These are phyloP conservation scores for Origma solitaria DNA, from an alignment of 2,113 vertebrate genomes.

Conservation along the genomic window DNA sequence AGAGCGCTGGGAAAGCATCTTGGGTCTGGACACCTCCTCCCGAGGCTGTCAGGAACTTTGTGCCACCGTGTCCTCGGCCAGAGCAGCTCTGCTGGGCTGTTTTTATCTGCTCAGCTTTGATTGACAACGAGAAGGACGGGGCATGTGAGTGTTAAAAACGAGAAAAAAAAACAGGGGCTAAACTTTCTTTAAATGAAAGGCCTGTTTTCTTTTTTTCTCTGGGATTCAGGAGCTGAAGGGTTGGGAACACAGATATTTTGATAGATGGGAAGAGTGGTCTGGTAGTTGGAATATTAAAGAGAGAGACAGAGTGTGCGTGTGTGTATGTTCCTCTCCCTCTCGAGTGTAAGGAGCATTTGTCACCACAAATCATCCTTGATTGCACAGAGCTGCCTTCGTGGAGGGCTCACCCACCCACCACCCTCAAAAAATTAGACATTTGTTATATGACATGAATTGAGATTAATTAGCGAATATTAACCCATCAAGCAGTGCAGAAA, in stretches of 20 bases:
- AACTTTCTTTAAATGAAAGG: background rate
- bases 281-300: conserved; percentile 33
- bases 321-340: conserved; percentile 48
- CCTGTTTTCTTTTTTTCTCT: background rate
- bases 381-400: conserved; percentile 70
- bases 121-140: background rate
- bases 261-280: conserved; percentile 53
- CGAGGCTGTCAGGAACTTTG: rapidly evolving
- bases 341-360: conserved; percentile 75
- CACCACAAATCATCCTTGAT: conserved; percentile 76
- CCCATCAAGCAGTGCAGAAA: conserved; percentile 65
- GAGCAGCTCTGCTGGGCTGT: background rate
- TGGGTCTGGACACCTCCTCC: background rate
- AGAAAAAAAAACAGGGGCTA: background rate
- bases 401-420: conserved; percentile 77
- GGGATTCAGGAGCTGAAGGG: background rate
- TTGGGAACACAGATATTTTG: conserved; percentile 46
- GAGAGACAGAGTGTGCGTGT: conserved; percentile 63
- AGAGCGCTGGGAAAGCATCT: background rate
- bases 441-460: conserved; percentile 80
- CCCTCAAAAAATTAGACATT: conserved; percentile 74
- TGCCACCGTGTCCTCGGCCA: background rate
- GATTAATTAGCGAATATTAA: conserved; percentile 80
- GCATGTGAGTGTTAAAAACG: background rate
- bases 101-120: background rate